Evolutionary conservation across 2,797 vertebrate species (phyloP).

Genomic region (Coregonus sp.): DNA sequence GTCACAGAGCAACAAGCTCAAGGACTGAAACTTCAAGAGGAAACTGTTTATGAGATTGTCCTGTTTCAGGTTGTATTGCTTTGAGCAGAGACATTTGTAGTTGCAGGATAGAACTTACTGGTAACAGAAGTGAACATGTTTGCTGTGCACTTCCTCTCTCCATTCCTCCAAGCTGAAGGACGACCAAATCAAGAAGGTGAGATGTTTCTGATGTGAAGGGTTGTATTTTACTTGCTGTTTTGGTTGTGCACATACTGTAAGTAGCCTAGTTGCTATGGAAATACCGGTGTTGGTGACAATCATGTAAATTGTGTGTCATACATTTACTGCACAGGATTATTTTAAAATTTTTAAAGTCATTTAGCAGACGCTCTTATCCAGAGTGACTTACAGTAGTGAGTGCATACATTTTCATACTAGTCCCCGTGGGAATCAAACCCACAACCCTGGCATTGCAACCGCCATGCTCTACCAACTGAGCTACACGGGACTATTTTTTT

Average conservation of each 20-base stretch:
- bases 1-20: background rate
- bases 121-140: conserved; percentile 79
- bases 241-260: background rate
- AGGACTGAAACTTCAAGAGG: background rate
- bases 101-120: background rate
- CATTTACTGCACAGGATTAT: background rate
- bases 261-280: background rate
- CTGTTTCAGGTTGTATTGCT: background rate
- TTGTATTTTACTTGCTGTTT: background rate
- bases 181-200: conserved; percentile 94
- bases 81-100: background rate
- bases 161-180: conserved; percentile 92
- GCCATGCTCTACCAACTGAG: too few relatives aligned
- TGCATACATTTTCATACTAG: too few relatives aligned
- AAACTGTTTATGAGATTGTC: background rate
- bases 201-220: conserved; percentile 19
- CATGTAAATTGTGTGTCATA: background rate
- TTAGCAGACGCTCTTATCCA: too few relatives aligned
- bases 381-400: too few relatives aligned
- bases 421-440: too few relatives aligned
- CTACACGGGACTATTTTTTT: too few relatives aligned
- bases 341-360: too few relatives aligned
- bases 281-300: background rate
- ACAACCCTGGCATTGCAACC: too few relatives aligned
- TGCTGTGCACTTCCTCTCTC: conserved; percentile 88